Conservation (phyloP, 2,888 invertebrate species). For the Erebia palarica region DNA sequence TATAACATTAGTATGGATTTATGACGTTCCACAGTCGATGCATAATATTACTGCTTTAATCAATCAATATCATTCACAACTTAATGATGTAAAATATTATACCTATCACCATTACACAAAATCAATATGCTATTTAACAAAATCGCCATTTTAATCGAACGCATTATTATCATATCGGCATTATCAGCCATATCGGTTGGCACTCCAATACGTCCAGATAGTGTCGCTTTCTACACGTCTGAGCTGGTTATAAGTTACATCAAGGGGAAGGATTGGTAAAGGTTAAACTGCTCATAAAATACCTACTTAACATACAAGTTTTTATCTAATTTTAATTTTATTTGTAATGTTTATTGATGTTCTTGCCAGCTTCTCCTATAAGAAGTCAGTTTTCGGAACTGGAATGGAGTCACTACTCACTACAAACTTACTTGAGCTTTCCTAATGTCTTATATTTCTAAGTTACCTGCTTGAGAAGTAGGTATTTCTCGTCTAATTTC, state of each 20-base stretch:
- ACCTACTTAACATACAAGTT: too few relatives aligned
- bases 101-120: slow-evolving; percentile 5
- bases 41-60: background rate
- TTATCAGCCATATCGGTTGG: slow-evolving; percentile 45
- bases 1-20: too few relatives aligned
- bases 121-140: slow-evolving; percentile 24
- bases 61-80: background rate
- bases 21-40: too few relatives aligned
- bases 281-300: background rate
- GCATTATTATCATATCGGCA: slow-evolving; percentile 40
- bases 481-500: too few relatives aligned
- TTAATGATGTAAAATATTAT: background rate
- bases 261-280: slow-evolving; percentile 23
- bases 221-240: slow-evolving; percentile 42
- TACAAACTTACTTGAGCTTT: too few relatives aligned
- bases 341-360: too few relatives aligned
- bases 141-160: slow-evolving; percentile 25
- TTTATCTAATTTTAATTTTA: too few relatives aligned
- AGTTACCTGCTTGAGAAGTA: too few relatives aligned
- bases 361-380: too few relatives aligned
- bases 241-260: slow-evolving; percentile 32
- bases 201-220: slow-evolving; percentile 49
- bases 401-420: too few relatives aligned
- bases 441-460: too few relatives aligned
- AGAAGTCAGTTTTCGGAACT: too few relatives aligned